Evolutionary conservation across 2,113 vertebrate species (phyloP).

Genomic region (Pholis gunnellus): DNA sequence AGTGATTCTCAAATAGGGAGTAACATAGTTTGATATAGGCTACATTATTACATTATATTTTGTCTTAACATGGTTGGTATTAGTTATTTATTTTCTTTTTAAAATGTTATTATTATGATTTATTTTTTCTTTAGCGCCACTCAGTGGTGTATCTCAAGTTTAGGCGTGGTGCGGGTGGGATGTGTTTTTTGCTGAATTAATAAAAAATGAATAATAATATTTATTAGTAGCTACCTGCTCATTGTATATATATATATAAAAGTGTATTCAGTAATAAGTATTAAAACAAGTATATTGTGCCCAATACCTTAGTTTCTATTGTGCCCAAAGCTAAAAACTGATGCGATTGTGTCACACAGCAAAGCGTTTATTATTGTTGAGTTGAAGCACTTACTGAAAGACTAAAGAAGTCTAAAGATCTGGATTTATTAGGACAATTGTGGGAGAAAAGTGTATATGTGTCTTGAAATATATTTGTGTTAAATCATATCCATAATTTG

Average conservation of each 20-base stretch:
- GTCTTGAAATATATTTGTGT: no score
- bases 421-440: neutral
- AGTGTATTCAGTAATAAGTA: no score
- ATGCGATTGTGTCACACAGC: neutral
- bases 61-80: neutral
- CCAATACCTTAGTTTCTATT: no score
- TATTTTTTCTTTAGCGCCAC: no score
- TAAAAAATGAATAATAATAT: neutral
- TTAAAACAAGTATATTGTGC: no score
- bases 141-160: no score
- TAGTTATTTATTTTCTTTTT: neutral
- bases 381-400: neutral
- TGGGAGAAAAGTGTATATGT: no score
- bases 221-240: neutral
- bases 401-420: neutral
- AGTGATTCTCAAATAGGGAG: neutral
- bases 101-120: no score
- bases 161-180: no score
- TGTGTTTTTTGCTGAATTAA: no score
- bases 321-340: no score
- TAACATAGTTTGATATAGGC: neutral
- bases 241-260: neutral
- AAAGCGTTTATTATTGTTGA: neutral
- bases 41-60: neutral
- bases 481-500: no score